Evolutionary conservation across 1,140 invertebrate species (phyloP).

Genomic region (Drosophila teissieri): DNA sequence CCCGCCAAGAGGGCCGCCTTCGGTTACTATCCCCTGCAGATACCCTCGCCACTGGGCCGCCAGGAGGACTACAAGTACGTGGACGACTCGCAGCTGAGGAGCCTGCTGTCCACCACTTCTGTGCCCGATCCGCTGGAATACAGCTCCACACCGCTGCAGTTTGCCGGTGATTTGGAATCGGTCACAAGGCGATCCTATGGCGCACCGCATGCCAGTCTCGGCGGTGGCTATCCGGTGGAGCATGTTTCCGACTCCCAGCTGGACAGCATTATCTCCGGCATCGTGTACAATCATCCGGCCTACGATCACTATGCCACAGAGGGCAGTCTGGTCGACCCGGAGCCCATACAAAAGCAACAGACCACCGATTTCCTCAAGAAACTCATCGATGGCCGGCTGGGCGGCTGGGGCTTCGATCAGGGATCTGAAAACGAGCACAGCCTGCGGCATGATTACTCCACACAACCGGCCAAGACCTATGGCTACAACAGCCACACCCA

Average conservation of each 20-base stretch:
- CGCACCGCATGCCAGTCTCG: conserved; percentile 16
- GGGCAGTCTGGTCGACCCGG: conserved; percentile 66
- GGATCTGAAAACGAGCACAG: conserved; percentile 54
- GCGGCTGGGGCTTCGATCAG: conserved; percentile 68
- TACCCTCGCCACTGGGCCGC: conserved; percentile 46
- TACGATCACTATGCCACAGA: conserved; percentile 45
- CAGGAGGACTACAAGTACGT: conserved; percentile 58
- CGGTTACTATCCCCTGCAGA: conserved; percentile 58
- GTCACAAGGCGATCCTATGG: conserved; percentile 10
- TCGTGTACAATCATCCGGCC: conserved; percentile 69
- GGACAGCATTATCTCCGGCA: conserved; percentile 69
- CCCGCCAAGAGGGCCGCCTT: conserved; percentile 53
- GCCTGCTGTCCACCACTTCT: conserved; percentile 64
- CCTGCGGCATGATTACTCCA: conserved; percentile 55
- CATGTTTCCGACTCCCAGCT: conserved; percentile 64
- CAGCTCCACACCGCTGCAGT: conserved; percentile 61
- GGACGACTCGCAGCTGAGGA: conserved; percentile 55
- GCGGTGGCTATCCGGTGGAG: conserved; percentile 60
- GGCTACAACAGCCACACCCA: conserved; percentile 69
- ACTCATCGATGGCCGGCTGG: conserved; percentile 63
- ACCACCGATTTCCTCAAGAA: conserved; percentile 70
- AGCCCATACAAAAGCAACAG: conserved; percentile 63
- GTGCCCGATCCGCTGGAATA: conserved; percentile 67
- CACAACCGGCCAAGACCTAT: conserved; percentile 54
- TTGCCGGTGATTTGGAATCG: conserved; percentile 66